Conservation (phyloP, 2,113 vertebrate species). For the Lasiurus cinereus region DNA sequence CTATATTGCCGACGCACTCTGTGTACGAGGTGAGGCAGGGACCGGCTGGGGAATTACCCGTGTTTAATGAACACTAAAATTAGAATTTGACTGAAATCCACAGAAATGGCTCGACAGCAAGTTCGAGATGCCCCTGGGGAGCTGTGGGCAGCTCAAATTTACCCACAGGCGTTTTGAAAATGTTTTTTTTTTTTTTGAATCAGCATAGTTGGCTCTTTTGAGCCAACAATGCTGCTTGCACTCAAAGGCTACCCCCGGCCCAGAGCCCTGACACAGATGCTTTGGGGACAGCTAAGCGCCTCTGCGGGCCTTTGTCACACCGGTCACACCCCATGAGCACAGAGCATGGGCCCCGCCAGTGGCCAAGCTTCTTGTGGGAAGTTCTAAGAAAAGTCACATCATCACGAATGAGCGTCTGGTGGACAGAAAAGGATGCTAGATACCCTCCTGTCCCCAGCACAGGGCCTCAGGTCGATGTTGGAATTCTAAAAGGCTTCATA, state of each 20-base stretch:
- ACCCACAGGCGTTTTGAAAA: constrained; percentile 91
- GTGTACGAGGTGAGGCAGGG: constrained; percentile 89
- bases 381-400: not conserved
- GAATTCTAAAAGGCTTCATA: not conserved
- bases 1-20: constrained; percentile 90
- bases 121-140: constrained; percentile 91
- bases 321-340: not conserved
- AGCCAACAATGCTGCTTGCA: constrained; percentile 83
- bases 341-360: too few relatives aligned
- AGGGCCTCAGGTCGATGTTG: not conserved
- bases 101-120: constrained; percentile 93
- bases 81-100: constrained; percentile 94
- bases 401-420: rapidly evolving
- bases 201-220: constrained; percentile 89
- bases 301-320: not conserved
- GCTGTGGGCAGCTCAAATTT: constrained; percentile 93
- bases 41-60: constrained; percentile 91
- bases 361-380: not conserved
- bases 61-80: constrained; percentile 95
- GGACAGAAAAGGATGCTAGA: not conserved
- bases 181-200: constrained; percentile 87
- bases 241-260: constrained; percentile 68
- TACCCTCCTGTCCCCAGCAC: not conserved
- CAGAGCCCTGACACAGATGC: constrained; percentile 64
- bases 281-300: constrained; percentile 39